Evolutionary conservation across 2,888 invertebrate genomes (phyloP).

Genomic region (Caenorhabditis virilis): DNA sequence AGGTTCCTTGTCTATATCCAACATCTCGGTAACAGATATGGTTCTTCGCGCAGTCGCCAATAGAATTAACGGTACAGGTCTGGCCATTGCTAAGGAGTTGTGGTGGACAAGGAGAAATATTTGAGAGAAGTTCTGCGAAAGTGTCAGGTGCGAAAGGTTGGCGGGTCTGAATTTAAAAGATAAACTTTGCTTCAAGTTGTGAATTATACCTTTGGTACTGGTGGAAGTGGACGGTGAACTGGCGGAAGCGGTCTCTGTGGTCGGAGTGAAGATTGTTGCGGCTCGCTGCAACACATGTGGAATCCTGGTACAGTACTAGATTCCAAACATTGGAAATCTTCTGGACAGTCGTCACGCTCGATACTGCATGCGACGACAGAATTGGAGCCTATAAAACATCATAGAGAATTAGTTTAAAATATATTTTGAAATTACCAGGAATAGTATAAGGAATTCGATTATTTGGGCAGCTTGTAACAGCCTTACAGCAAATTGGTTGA

Average conservation of each 20-base stretch:
- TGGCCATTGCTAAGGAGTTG: constrained; percentile 56
- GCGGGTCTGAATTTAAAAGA: constrained; percentile 7
- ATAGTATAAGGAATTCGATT: constrained; percentile 62
- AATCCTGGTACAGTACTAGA: constrained; percentile 65
- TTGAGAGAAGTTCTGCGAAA: constrained; percentile 44
- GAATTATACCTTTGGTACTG: constrained; percentile 10
- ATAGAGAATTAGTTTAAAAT: not conserved
- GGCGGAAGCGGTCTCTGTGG: constrained; percentile 31
- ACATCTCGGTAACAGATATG: constrained; percentile 47
- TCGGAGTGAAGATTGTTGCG: constrained; percentile 31
- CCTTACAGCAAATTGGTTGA: constrained; percentile 63
- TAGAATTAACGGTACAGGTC: constrained; percentile 58
- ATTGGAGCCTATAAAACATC: constrained; percentile 50
- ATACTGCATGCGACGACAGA: constrained; percentile 65
- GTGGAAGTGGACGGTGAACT: constrained; percentile 9
- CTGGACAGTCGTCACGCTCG: constrained; percentile 64
- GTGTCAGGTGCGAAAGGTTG: constrained; percentile 38
- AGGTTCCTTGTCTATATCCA: constrained; percentile 47
- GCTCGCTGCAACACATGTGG: constrained; percentile 65
- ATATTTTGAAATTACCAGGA: constrained; percentile 43
- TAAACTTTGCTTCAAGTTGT: constrained; percentile 6
- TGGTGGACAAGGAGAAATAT: constrained; percentile 60
- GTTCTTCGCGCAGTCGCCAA: constrained; percentile 47
- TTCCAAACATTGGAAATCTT: constrained; percentile 60
- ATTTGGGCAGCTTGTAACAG: constrained; percentile 59